Conservation (phyloP, 2,888 invertebrate genomes). For the Diaperis boleti region DNA sequence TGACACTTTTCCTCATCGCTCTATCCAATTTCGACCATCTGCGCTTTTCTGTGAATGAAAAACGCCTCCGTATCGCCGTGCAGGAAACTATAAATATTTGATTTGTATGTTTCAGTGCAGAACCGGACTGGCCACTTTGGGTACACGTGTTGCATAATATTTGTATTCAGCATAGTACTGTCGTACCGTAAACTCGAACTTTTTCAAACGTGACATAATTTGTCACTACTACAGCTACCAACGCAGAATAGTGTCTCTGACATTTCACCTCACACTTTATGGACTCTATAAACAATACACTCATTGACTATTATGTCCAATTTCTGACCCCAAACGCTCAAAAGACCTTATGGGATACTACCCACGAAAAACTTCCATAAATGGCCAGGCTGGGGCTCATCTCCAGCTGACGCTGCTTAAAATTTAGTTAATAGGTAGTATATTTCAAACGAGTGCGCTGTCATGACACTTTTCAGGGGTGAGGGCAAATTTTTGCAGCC, state of each 20-base stretch:
- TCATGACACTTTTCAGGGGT: too few relatives aligned
- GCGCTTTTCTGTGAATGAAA: constrained; percentile 38
- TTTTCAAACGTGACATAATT: constrained; percentile 37
- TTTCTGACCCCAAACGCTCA: background rate
- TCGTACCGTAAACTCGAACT: constrained; percentile 30
- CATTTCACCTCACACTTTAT: constrained; percentile 28
- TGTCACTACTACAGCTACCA: constrained; percentile 24
- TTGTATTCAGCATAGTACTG: constrained; percentile 36
- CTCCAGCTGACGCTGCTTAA: too few relatives aligned
- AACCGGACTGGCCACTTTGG: constrained; percentile 39
- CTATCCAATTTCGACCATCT: constrained; percentile 37
- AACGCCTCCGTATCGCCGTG: constrained; percentile 34
- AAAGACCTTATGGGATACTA: too few relatives aligned
- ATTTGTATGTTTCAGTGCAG: constrained; percentile 41
- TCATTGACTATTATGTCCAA: constrained; percentile 15
- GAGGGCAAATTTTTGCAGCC: too few relatives aligned
- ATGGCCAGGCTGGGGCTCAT: too few relatives aligned
- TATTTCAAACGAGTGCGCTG: too few relatives aligned
- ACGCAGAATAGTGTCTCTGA: constrained; percentile 26
- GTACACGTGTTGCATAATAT: constrained; percentile 40
- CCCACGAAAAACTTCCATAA: too few relatives aligned
- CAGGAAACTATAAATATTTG: constrained; percentile 44
- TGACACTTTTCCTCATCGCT: constrained; percentile 16
- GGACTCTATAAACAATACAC: constrained; percentile 5
- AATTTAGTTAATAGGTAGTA: too few relatives aligned